Conservation (phyloP, 2,113 vertebrate species). For the Phaethon lepturus region DNA sequence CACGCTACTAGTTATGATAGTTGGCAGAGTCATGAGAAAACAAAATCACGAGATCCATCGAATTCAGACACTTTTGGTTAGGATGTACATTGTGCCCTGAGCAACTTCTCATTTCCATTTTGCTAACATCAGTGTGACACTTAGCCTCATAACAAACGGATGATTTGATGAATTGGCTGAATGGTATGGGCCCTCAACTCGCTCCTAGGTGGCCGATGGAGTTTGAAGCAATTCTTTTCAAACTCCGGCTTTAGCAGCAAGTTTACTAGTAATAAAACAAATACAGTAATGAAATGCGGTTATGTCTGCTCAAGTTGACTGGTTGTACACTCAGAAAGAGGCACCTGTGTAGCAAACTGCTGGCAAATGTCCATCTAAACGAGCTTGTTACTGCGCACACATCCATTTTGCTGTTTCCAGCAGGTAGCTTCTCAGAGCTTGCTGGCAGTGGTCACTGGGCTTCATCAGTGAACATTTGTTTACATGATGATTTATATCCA, state of each 20-base stretch:
- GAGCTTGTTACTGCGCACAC: not conserved
- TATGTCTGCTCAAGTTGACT: not conserved
- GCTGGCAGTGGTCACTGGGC: not conserved
- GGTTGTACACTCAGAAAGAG: not conserved
- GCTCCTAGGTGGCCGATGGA: not conserved
- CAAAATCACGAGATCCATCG: not conserved
- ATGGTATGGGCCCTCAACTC: not conserved
- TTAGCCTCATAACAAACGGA: not conserved
- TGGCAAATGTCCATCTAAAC: not conserved
- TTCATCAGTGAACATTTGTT: not conserved
- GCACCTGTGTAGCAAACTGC: not conserved
- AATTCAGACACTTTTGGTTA: not conserved
- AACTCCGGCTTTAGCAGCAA: not conserved
- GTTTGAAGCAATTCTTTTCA: not conserved
- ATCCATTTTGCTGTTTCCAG: not conserved
- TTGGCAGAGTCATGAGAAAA: not conserved
- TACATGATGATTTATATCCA: not conserved
- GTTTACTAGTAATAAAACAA: not conserved
- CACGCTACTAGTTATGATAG: not conserved
- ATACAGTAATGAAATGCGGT: not conserved
- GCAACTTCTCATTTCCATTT: not conserved
- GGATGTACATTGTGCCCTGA: not conserved
- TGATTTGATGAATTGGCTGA: not conserved
- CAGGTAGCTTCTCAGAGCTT: not conserved
- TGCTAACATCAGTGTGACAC: not conserved